Percentiles rank a stretch among this genome's conserved stretches.
phyloP scores from a whole-genome alignment of 2,113 vertebrate species.

The Pluvianellus socialis region DNA sequence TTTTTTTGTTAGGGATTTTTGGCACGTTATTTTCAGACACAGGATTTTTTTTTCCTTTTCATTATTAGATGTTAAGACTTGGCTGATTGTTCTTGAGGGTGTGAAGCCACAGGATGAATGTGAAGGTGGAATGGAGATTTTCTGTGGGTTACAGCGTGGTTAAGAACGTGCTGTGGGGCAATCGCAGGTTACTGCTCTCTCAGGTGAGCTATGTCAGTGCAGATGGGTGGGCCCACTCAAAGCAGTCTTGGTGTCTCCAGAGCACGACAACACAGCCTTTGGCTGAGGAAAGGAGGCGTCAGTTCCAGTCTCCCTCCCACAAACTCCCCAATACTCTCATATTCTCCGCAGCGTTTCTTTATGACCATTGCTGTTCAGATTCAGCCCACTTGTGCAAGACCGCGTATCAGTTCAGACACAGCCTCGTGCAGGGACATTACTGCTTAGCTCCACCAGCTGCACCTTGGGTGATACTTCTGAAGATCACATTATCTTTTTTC shows the following conservation, averaged over 20 bases:
- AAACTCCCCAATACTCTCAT: neutral
- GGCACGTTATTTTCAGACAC: neutral
- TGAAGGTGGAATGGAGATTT: neutral
- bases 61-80: neutral
- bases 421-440: neutral
- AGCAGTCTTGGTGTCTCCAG: neutral
- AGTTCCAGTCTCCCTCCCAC: neutral
- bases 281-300: neutral
- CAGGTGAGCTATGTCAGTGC: neutral
- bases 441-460: neutral
- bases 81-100: neutral
- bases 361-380: neutral
- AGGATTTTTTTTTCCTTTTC: neutral
- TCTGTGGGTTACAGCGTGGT: neutral
- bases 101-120: neutral
- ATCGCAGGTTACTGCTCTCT: neutral
- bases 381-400: neutral
- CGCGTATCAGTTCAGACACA: neutral
- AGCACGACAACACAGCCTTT: neutral
- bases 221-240: neutral
- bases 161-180: neutral
- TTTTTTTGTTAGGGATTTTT: neutral
- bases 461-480: neutral
- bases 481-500: neutral
- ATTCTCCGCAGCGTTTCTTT: neutral